Conservation (phyloP, 2,113 vertebrate genomes). For the Galeopterus variegatus region DNA sequence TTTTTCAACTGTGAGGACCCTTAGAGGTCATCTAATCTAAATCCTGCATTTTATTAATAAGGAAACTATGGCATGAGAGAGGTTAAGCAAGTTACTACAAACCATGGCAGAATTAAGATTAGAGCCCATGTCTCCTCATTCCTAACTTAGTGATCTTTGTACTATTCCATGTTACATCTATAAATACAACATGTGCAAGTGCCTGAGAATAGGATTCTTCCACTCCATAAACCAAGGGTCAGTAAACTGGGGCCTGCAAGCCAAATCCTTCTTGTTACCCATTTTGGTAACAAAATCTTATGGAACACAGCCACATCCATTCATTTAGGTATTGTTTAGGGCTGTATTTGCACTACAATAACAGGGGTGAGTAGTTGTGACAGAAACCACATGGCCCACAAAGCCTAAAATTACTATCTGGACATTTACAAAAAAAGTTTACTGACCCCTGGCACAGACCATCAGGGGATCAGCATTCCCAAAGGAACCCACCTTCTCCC, state of each 20-base stretch:
- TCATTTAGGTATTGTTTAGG: neutral
- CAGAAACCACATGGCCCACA: neutral
- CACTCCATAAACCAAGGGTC: neutral
- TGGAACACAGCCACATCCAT: neutral
- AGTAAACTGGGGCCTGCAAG: neutral
- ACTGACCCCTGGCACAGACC: neutral
- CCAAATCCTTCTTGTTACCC: neutral
- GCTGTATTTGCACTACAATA: neutral
- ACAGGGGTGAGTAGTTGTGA: neutral
- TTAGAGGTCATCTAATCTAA: conserved; percentile 3
- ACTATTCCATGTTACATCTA: neutral
- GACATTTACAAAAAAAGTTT: neutral
- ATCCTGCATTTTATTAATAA: neutral
- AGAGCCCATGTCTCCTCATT: neutral
- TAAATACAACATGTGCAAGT: conserved; percentile 2
- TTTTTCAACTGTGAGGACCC: neutral
- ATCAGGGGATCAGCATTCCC: neutral
- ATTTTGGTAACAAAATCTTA: conserved; percentile 47
- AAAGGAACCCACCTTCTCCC: neutral
- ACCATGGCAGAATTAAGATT: neutral
- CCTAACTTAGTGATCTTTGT: neutral
- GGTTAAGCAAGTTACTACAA: neutral
- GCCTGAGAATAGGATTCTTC: neutral
- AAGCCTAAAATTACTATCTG: conserved; percentile 4
- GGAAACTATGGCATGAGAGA: neutral